Base-by-base conservation (phyloP, 2,113 vertebrate genomes). In the Buteo buteo region DNA sequence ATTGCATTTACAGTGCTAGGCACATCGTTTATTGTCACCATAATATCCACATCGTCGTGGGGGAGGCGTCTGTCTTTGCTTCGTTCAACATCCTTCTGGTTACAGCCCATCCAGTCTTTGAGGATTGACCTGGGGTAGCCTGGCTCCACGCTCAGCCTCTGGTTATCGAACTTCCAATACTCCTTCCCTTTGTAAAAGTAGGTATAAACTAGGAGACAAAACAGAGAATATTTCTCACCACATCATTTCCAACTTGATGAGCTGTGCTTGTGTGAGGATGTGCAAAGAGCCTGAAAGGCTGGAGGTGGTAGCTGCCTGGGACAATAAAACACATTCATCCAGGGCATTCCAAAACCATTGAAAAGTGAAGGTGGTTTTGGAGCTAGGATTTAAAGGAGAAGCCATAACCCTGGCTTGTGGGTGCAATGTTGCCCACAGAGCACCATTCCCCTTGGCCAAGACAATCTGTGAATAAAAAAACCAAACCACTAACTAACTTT, bases 81-180 rank as follows among this genome's bases (percentile, higher is more conserved):
- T 66, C 98, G 98, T 88, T 99, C 99, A 45, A 99, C 98, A 36
- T 99, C 99, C 34, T 99, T 99, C 97, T 99, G 99, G 96, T 99
- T 99, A 64, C 99, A 99, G 90, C 99, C 99, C 99, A 99, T 99
- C 99, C 99, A 99, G 98, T 99, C 99, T 21, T 98, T 99, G 58
- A 99, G 96, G 94, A 99, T 99, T 10, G 99, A 99, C 90, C 99
- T 99, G 7, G 99, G 99, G 95, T 99, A 99, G 38, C 99, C 99
- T 2, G 99, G 98, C 90, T 99, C 99, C 98, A 99, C 99, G 0
- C 98, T 99, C 96, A 99, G 98, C 98, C 99, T 98, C 98, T 99
- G 99, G 98, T 99, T 99, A 97, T 99, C 99, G 2, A 99, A 99
- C 96, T 99, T 99, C 99, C 99, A 99, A 86, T 99, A 99, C 49